Conservation (phyloP, 2,797 vertebrate species). For the Merluccius polli region DNA sequence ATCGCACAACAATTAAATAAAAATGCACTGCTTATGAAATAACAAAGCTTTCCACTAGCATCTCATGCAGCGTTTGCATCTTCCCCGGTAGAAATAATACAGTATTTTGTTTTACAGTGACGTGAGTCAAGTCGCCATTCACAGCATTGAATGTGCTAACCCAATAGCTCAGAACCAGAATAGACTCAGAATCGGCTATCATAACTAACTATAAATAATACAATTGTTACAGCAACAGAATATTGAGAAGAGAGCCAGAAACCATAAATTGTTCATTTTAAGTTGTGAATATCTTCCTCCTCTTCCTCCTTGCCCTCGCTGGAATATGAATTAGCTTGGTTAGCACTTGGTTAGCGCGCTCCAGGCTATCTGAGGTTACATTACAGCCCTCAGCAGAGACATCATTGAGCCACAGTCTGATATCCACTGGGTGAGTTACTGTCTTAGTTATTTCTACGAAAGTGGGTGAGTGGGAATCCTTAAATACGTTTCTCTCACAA, state of each 20-base stretch:
- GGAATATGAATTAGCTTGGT: background rate
- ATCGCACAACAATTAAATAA: no score
- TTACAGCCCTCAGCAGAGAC: slow-evolving; percentile 15
- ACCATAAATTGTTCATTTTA: background rate
- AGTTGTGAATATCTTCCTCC: background rate
- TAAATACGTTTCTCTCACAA: background rate
- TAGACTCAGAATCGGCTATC: no score
- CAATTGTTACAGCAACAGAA: no score
- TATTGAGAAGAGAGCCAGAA: no score
- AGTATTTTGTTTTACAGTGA: no score
- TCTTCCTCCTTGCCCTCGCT: no score
- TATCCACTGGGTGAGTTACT: slow-evolving; percentile 21
- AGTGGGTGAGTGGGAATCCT: background rate
- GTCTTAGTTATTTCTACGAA: background rate
- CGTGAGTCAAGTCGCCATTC: background rate
- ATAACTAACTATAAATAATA: no score
- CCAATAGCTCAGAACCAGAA: background rate
- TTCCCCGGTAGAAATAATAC: background rate
- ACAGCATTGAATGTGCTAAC: background rate
- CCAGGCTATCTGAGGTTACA: background rate
- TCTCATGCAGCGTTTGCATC: background rate
- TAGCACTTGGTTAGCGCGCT: background rate
- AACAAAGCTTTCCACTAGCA: background rate
- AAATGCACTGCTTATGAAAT: background rate
- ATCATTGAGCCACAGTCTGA: slow-evolving; percentile 7